Base-by-base conservation (phyloP, 2,113 vertebrate genomes). In the Phalacrocorax brasilianus region DNA sequence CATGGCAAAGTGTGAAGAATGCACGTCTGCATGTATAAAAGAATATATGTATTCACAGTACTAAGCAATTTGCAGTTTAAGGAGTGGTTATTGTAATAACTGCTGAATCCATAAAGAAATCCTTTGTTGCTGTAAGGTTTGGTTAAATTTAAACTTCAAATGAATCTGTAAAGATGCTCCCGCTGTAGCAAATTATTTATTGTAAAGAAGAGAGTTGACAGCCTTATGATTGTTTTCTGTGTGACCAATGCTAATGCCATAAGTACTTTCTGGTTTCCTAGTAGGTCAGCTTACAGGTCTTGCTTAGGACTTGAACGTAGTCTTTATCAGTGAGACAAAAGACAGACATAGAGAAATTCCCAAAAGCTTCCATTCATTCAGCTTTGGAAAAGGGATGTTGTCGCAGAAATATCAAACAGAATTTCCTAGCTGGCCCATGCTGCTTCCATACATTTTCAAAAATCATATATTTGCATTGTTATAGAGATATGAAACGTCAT, bases 1-100 rank as follows among this genome's bases (percentile, higher is more conserved):
- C 97, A 94, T 82, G 96, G 91, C 40, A 84, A 96, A 77, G 89
- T 96, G 97, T 95, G 92, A 97, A 95, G 91, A 94, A 94, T 92
- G 65, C 67, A 81, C 7, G 40, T 28, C 59, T 94, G 16, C 55
- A 44, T 18, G 16, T 79, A 66, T 49, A 38, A 89, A 96, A 96
- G 81, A 65, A 90, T 65, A 50, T 74, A 85, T 30, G 26, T 67
- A 81, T 94, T 90, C 92, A 75, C 50, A 56, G 58, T 22, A 89
- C 47, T 28, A 96, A 85, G 68, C 70, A 63, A 38, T 88, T 85
- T 93, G 63, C 87, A 92, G 63, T 35, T 92, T 88, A 93, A 96
- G 79, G 33, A 83, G 58, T 85, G 76, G n/a, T 49, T 93, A 45
- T 85, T 27, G 20, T 38, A 77, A 24, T 85, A 72, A 33, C 28